Evolutionary conservation across 1,140 invertebrate species (phyloP).

Genomic region (Vanessa atalanta): DNA sequence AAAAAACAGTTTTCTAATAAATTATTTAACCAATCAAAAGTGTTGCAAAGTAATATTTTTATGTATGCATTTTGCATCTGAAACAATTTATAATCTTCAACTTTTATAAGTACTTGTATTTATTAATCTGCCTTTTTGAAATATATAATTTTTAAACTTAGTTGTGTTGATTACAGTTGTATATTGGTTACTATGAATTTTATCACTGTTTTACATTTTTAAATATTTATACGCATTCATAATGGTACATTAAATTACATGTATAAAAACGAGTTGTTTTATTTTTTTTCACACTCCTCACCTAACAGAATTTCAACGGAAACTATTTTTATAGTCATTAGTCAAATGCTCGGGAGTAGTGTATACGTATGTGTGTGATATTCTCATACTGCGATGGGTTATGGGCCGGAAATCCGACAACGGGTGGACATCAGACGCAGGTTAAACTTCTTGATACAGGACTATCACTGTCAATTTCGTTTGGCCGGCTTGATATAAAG

Average conservation of each 20-base stretch:
- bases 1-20: constrained; percentile 23
- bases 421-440: too few species aligned
- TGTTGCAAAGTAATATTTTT: constrained; percentile 29
- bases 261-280: constrained; percentile 69
- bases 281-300: constrained; percentile 27
- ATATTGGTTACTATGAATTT: constrained; percentile 80
- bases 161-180: constrained; percentile 70
- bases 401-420: too few species aligned
- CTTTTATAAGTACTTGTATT: constrained; percentile 41
- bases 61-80: constrained; percentile 18
- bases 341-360: too few species aligned
- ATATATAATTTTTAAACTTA: constrained; percentile 68
- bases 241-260: constrained; percentile 81
- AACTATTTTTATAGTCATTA: too few species aligned
- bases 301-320: too few species aligned
- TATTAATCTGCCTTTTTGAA: constrained; percentile 58
- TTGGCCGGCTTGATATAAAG: too few species aligned
- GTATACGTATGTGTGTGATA: too few species aligned
- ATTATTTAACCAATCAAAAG: constrained; percentile 22
- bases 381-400: too few species aligned
- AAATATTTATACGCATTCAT: constrained; percentile 82
- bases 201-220: constrained; percentile 82
- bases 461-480: too few species aligned
- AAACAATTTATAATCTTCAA: constrained; percentile 37
- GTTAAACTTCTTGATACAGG: too few species aligned